Evolutionary conservation across 2,113 vertebrate species (phyloP), one percentile per base, ranked within the genome.

Genomic region (Zootoca vivipara): DNA sequence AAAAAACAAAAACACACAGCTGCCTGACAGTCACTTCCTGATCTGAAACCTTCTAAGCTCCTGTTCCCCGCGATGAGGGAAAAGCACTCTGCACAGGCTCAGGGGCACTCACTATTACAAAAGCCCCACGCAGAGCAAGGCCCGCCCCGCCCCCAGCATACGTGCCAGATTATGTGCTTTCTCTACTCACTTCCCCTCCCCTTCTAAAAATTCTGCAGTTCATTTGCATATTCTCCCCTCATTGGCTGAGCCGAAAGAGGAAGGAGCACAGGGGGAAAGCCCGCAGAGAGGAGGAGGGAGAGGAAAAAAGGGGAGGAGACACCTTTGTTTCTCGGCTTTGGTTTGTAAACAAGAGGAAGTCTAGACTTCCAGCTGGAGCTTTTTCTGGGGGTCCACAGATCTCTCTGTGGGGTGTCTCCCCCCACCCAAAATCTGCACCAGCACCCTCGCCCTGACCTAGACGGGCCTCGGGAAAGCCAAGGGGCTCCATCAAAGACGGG

Each of bases 321-420:
- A 85, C 65, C 88, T 78, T 69, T 78, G 90, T 85, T 85, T 82
- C 87, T 62, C 65, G 70, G 87, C 83, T 74, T 64, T 62, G 75
- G 87, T 88, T 88, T 88, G 87, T 88, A 88, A 88, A 88, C 87
- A 88, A 88, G 87, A 88, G 87, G 87, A 83, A 88, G 87, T 88
- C 81, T 88, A 78, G 87, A 88, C 81, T 78, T 35, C 73, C 87
- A 88, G 87, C 87, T 88, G 81, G 73, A 65, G 81, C 72, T 52
- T 65, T 83, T 77, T 4, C 33, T 5, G 78, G 73, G 87, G 87
- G 35, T 81, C 72, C 80, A 30, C 12, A 12, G 78, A 46, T 73
- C 85, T 87, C 46, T 80, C 42, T 7, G 64, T 7, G 67, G 85
- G 77, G 78, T 28, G 72, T 35, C 62, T 78, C 80, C 72, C 81